Percentiles rank a stretch among this genome's conserved stretches.
phyloP scores from a whole-genome alignment of 2,888 invertebrate genomes.

The Onchidella celtica region DNA sequence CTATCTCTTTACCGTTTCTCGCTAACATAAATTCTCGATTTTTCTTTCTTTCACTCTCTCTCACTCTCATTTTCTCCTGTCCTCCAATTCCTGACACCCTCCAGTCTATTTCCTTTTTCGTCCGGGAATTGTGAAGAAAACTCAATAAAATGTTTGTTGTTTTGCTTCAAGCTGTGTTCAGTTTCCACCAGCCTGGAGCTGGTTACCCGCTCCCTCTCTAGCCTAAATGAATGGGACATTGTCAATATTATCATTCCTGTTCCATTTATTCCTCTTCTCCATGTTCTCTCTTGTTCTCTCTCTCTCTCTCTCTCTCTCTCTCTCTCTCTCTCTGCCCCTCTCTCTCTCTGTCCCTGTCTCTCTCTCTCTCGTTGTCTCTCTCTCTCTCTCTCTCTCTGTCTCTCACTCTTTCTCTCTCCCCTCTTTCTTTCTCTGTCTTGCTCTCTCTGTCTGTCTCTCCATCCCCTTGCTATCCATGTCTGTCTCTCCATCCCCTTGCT shows the following conservation, averaged over 20 bases:
- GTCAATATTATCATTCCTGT: background rate
- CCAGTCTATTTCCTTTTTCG: no score
- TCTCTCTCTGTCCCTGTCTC: background rate
- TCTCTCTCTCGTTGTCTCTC: background rate
- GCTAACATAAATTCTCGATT: no score
- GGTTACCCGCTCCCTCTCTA: background rate
- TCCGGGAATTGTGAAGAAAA: no score
- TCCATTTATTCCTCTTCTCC: constrained; percentile 1
- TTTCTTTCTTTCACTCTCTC: no score
- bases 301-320: constrained; percentile 1
- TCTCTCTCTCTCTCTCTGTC: background rate
- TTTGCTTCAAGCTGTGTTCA: no score
- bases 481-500: background rate
- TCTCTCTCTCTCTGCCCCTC: background rate
- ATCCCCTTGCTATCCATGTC: background rate
- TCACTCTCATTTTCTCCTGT: no score
- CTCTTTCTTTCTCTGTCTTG: background rate
- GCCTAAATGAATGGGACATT: background rate
- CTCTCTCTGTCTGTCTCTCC: background rate
- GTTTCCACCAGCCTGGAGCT: no score
- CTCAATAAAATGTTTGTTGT: no score
- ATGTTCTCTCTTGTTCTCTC: background rate
- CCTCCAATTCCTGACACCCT: no score
- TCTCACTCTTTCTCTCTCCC: background rate
- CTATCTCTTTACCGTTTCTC: no score